Evolutionary conservation across 2,113 vertebrate genomes (phyloP).

Genomic region (Chlorodrepanis virens): DNA sequence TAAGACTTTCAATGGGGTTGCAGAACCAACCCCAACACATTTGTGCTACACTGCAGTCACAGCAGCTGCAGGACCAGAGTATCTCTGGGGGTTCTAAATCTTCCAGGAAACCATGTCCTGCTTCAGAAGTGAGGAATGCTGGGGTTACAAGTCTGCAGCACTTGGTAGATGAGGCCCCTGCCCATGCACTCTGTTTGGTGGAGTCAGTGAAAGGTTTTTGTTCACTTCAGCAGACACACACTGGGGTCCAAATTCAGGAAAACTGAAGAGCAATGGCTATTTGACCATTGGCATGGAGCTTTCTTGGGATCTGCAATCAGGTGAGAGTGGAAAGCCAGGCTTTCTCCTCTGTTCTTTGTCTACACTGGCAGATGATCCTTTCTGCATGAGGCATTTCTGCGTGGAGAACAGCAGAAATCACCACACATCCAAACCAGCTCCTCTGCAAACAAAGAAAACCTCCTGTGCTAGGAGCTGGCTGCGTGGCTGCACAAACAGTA

Average conservation of each 20-base stretch:
- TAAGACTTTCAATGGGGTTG: neutral
- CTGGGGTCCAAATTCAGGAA: neutral
- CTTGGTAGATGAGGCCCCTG: neutral
- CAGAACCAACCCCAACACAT: neutral
- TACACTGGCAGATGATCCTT: neutral
- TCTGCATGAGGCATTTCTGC: neutral
- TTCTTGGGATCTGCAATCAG: neutral
- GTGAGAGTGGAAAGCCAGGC: neutral
- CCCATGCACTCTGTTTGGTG: neutral
- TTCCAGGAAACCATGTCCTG: neutral
- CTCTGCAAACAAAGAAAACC: neutral
- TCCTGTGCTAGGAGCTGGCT: neutral
- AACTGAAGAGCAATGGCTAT: neutral
- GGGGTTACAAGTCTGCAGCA: accelerated
- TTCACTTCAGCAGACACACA: neutral
- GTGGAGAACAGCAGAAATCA: neutral
- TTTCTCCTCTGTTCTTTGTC: neutral
- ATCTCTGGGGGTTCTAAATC: neutral
- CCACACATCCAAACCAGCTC: neutral
- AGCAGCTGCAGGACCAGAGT: neutral
- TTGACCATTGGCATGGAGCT: neutral
- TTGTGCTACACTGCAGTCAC: neutral
- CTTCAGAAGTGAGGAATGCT: neutral
- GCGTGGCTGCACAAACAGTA: neutral
- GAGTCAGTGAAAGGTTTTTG: neutral